Base-by-base conservation (phyloP, 2,113 vertebrate genomes). In the Pseudorectes ferrugineus region DNA sequence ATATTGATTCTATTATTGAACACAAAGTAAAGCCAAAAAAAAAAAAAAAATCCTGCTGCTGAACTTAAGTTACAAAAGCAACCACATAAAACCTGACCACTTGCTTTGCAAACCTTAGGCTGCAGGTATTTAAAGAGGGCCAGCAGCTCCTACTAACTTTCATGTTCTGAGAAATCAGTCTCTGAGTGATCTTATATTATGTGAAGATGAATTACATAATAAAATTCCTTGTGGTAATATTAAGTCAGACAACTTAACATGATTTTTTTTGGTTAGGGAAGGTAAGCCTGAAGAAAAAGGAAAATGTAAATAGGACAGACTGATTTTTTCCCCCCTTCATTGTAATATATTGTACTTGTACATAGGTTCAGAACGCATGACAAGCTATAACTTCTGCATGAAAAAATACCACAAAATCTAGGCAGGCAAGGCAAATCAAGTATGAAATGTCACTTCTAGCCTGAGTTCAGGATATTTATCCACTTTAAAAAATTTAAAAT, bases 1-100 rank as follows among this genome's bases (percentile, higher is more conserved):
- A 80, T 52, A 79, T 67, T 75, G n/a, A 89, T 89, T 89, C 48
- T 73, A 62, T n/a, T 93, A 85, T 2, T 79, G 71, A 96, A 95
- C 29, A 62, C 0, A 2, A 89, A 76, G 62, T 13, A 79, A 77
- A 81, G 26, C 3, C 10, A 25, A 65, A 33, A 70, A 40, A 54
- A 59, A 25, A 38, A 65, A 33, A 28, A 48, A 68, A 58, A 1
- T 1, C 18, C 33, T 82, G 33, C 65, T 89, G 29, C 23, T 82
- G 45, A 85, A 43, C 21, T 24, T 19, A 45, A 42, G 40, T 61
- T 72, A 68, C 42, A 85, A 88, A 95, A 76, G 42, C 29, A 93
- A 73, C 57, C 87, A 89, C 62, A 73, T 38, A 62, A 93, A 96
- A 71, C 77, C 65, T 71, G 58, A 48, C 29, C 46, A n/a, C 77